Evolutionary conservation across 2,797 vertebrate species (phyloP), one percentile per base, ranked within the genome.

Genomic region (Notoglanidium macrostoma): DNA sequence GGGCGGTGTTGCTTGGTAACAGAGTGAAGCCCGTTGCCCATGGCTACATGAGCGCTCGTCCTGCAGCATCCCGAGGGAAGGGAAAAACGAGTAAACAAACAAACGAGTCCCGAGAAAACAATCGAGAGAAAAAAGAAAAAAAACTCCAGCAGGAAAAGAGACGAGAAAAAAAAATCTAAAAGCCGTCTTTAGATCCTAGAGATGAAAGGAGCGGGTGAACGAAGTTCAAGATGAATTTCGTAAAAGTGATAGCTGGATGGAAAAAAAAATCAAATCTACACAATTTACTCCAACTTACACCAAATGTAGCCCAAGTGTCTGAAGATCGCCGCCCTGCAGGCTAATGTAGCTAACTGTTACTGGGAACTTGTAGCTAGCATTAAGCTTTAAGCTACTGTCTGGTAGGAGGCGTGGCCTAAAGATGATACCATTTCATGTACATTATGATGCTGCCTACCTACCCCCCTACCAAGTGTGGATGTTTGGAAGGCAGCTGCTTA

Each of bases 11-110:
- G 91, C 90, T 92, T 90, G 89, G 91, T 91, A 92, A 91, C 90
- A 92, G 90, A 92, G 87, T 91, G 89, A 92, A 89, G 90, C 90
- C 90, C 89, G 90, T 92, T 91, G 90, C 91, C 93, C 91, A 93
- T 91, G 90, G 92, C 93, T 96, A 92, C 91, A 92, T 91, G 51
- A 91, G 93, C 93, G 86, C 91, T 91, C 92, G 93, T 93, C 91
- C 93, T 92, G 94, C 94, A 94, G 94, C 91, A 91, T 90, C 91
- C 87, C 77, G 83, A 91, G 90, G 90, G 90, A 90, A 91, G 86
- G 90, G 89, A 89, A 76, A 40, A 80, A 81, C 49, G 63, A 88
- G 72, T 55, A 84, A 80, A 15, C 15, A 81, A 89, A 90, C 61
- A 35, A 87, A 77, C 44, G 1, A 86, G 46, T 83, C 54, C 74